Evolutionary conservation across 2,113 vertebrate species (phyloP), one percentile per base, ranked within the genome.

Genomic region (Myotis brandtii): DNA sequence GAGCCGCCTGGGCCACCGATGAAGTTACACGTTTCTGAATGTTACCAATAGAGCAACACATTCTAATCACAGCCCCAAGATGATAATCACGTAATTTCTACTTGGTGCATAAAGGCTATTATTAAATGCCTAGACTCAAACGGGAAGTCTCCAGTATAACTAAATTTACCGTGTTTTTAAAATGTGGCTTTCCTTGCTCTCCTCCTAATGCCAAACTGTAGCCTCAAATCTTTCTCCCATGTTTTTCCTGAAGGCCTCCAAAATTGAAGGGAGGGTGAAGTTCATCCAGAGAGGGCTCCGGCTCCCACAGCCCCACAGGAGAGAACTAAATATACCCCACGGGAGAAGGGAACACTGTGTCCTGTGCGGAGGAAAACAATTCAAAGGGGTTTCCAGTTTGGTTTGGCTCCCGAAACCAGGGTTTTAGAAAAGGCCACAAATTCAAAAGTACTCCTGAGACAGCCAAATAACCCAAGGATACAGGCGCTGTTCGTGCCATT

Each of bases 121-220:
- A 96, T 96, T 93, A 97, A 97, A 93, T 82, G 82, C 77, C 93
- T 95, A 81, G 46, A 75, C 43, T 86, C 77, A 75, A 96, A 96
- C 32, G 54, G 75, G 70, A 93, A 93, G 69, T 90, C 75, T 96
- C 70, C 81, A 75, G 86, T 67, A 67, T 81, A 95, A 95, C 77
- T 96, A 76, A 95, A 96, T 87, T 73, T 81, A 84, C 69, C 66
- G 13, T 50, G 79, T 52, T 89, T 95, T 86, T 73, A 9, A 67
- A 84, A 91, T 48, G 34, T 82, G 73, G 79, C 64, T 76, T 89
- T 59, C 32, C 30, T 43, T 54, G n/a, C 64, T 87, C 27, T 48
- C 9, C 5, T 14, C 62, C 72, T 11, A 40, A 85, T 34, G 77
- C 91, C 79, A 96, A 69, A 70, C 56, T 11, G 32, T 9, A 84